Conservation (phyloP, 2,113 vertebrate genomes). For the Pangasianodon gigas region DNA sequence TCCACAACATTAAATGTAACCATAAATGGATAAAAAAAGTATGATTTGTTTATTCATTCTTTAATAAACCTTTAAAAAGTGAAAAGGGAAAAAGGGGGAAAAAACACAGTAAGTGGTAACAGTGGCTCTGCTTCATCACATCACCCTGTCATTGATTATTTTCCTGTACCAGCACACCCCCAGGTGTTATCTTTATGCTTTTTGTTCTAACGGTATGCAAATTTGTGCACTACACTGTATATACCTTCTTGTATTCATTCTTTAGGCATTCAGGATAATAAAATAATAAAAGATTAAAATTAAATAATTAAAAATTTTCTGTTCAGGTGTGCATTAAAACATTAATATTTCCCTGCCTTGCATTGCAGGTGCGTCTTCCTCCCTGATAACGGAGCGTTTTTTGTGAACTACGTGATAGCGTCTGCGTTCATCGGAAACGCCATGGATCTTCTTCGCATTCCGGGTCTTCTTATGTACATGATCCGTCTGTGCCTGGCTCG, state of each 20-base stretch:
- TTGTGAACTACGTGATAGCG: slow-evolving; percentile 96
- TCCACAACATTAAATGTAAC: not conserved
- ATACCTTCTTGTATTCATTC: not conserved
- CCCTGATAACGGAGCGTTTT: slow-evolving; percentile 95
- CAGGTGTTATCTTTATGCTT: not conserved
- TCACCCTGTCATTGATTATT: not conserved
- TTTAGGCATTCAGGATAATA: not conserved
- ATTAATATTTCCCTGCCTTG: not conserved
- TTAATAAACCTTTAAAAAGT: no score
- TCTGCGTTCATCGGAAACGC: slow-evolving; percentile 97
- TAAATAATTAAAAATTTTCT: not conserved
- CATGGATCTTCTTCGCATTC: slow-evolving; percentile 96
- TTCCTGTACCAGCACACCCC: not conserved
- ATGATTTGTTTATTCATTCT: not conserved
- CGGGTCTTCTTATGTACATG: slow-evolving; percentile 98
- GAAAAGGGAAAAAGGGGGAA: no score
- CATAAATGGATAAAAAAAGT: not conserved
- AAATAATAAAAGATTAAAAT: not conserved
- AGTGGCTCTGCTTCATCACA: not conserved
- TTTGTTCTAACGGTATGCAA: not conserved
- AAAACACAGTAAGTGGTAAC: no score
- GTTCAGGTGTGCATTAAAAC: not conserved
- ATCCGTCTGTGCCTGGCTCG: slow-evolving; percentile 92
- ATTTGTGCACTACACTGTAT: not conserved
- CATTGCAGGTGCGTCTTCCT: slow-evolving; percentile 89